phyloP scores from a whole-genome alignment of 2,797 vertebrate species.

The Lophius americanus region DNA sequence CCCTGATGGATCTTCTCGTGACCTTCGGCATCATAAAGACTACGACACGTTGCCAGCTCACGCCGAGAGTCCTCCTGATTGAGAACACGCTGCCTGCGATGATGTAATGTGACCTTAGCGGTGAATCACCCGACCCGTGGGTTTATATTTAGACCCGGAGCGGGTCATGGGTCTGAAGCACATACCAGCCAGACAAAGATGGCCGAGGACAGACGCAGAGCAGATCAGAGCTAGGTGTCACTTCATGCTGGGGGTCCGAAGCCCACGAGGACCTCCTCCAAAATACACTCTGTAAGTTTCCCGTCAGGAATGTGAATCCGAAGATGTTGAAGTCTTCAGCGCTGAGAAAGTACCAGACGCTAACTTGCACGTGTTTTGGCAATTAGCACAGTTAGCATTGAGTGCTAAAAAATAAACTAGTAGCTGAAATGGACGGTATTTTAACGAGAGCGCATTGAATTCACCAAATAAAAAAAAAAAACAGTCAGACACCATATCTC shows the following conservation, averaged over 20 bases:
- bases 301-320: too few relatives aligned
- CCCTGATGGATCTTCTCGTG: not conserved
- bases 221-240: conserved; percentile 8
- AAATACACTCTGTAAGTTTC: conserved; percentile 1
- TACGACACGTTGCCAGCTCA: not conserved
- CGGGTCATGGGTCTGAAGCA: conserved; percentile 57
- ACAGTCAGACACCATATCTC: too few relatives aligned
- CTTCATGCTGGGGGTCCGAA: conserved; percentile 22
- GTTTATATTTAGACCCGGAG: conserved; percentile 69
- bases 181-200: conserved; percentile 72
- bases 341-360: too few relatives aligned
- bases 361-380: too few relatives aligned
- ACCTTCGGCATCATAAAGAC: conserved; percentile 39
- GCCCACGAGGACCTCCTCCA: conserved; percentile 41
- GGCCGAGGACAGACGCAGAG: conserved; percentile 40
- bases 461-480: too few relatives aligned
- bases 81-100: conserved; percentile 40
- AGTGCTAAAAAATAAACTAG: too few relatives aligned
- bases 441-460: too few relatives aligned
- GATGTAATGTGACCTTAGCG: conserved; percentile 69
- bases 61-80: conserved; percentile 12
- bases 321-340: too few relatives aligned
- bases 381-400: too few relatives aligned
- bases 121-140: conserved; percentile 24
- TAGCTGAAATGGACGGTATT: too few relatives aligned